Evolutionary conservation across 2,113 vertebrate species (phyloP), one percentile per base, ranked within the genome.

Genomic region (Irena cyanogastra): DNA sequence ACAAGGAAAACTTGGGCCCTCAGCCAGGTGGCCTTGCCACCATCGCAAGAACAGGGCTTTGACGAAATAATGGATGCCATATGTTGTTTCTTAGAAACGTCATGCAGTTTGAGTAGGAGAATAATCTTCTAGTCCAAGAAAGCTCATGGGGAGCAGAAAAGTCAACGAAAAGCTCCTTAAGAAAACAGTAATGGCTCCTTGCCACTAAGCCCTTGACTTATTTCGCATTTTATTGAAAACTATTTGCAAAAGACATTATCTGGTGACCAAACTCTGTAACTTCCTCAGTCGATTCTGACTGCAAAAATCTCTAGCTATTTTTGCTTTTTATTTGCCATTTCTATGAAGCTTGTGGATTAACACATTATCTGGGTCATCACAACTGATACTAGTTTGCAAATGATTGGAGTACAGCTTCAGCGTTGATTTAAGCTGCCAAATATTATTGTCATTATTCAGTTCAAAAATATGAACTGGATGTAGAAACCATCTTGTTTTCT

Each of bases 11-110:
- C 35, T 24, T 77, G 75, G 65, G 63, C 44, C 59, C 78, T 83
- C 82, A 96, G 87, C 64, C n/a, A 4, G 1, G 20, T 54, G 88
- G 71, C 72, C 72, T 94, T 88, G 49, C 64, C 31, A 74, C 71
- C 56, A 68, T 52, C 71, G 86, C 72, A 89, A 44, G 27, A 68
- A 78, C 28, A 52, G 1, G 1, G 47, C 64, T 93, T 88, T 88
- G 79, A 93, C 92, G 95, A 83, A 95, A 63, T 96, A 96, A 97
- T 97, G 56, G 59, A 89, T 92, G 41, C 83, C 93, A 95, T 90
- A 90, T 97, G 93, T 77, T 88, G 82, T 61, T 96, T 86, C 94
- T 90, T 88, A 96, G 90, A 95, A 94, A 90, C 95, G 68, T 91
- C 71, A 88, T 77, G 68, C 75, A 74, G 82, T 90, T 90, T 70